A percentile compares a stretch with the other conserved stretches of the same genome.
phyloP scores from a whole-genome alignment of 23 tunicate genomes.

The Diplosoma virens region DNA sequence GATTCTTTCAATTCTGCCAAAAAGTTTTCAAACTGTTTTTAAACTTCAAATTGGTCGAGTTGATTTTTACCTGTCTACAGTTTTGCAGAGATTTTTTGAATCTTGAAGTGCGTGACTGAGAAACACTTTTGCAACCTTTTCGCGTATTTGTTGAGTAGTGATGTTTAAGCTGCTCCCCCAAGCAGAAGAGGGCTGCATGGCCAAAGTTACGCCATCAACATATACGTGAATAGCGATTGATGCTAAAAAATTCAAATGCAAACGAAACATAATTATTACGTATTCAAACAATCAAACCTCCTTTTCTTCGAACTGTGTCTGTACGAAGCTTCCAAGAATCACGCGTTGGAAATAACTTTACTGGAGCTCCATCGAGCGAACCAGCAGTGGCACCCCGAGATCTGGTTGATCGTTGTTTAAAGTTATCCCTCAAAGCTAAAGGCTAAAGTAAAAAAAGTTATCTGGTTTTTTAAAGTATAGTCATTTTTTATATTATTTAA shows the following conservation, averaged over 20 bases:
- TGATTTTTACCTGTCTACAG: constrained; percentile 71
- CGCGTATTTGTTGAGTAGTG: constrained; percentile 66
- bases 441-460: constrained; percentile 19
- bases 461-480: too few species aligned
- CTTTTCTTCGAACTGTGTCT: constrained; percentile 78
- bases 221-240: constrained; percentile 53
- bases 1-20: constrained; percentile 63
- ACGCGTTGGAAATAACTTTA: constrained; percentile 84
- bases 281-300: constrained; percentile 45
- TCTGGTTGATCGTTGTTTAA: constrained; percentile 41
- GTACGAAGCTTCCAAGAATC: constrained; percentile 90
- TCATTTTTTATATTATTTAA: too few species aligned
- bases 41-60: background rate
- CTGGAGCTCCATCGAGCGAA: constrained; percentile 57
- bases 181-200: constrained; percentile 58
- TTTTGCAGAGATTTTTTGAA: constrained; percentile 52
- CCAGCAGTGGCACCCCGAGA: constrained; percentile 46
- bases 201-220: constrained; percentile 72
- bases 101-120: constrained; percentile 64
- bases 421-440: constrained; percentile 19
- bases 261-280: background rate
- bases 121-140: constrained; percentile 77
- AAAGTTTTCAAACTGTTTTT: background rate
- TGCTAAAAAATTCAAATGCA: constrained; percentile 24
- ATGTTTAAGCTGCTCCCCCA: constrained; percentile 92